Percentiles rank a stretch among this genome's conserved stretches.
These are phyloP conservation scores for Rostratula benghalensis DNA, from an alignment of 2,113 vertebrate genomes.

Conservation along the genomic window DNA sequence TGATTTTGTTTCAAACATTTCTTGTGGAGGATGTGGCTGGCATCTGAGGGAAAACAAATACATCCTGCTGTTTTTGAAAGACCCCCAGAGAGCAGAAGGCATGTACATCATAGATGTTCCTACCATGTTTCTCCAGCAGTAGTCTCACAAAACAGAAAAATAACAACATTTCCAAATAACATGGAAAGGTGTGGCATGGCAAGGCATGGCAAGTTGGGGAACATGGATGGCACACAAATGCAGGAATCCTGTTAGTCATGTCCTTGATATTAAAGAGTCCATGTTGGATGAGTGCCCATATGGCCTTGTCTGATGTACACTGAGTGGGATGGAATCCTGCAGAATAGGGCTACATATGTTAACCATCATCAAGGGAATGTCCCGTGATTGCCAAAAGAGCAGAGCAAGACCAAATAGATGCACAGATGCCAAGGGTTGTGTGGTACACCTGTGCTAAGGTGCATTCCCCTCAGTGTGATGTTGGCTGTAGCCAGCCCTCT, in stretches of 20 bases:
- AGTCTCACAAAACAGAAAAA: neutral
- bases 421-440: neutral
- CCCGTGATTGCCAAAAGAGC: neutral
- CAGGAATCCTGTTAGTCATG: neutral
- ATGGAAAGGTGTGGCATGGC: neutral
- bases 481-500: neutral
- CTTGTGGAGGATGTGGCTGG: neutral
- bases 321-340: neutral
- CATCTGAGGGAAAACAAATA: neutral
- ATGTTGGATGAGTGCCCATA: neutral
- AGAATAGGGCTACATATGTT: neutral
- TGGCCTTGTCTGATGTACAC: neutral
- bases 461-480: rapidly evolving
- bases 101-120: neutral
- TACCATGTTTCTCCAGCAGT: neutral
- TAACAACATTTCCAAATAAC: neutral
- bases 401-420: neutral
- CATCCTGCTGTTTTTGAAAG: neutral
- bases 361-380: neutral
- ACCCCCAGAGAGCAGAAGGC: neutral
- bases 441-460: neutral
- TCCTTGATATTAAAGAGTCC: neutral
- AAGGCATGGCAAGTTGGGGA: neutral
- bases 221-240: neutral
- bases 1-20: neutral